Evolutionary conservation across 2,797 vertebrate species (phyloP).

Genomic region (Syncerus caffer): DNA sequence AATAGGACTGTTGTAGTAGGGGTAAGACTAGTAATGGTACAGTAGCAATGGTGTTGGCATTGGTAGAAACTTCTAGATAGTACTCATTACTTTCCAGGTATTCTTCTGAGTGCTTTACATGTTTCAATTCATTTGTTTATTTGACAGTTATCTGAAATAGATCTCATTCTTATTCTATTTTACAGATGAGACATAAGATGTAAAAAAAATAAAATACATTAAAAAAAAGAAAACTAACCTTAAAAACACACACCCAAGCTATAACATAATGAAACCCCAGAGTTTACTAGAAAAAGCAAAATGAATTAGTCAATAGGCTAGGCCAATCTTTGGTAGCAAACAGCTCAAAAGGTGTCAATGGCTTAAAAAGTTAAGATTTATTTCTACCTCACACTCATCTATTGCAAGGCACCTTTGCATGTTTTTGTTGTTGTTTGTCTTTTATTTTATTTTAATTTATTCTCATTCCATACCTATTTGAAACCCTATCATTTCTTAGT

Average conservation of each 20-base stretch:
- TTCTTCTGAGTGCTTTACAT: neutral
- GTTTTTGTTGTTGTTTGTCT: neutral
- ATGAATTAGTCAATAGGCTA: neutral
- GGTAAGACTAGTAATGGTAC: accelerated
- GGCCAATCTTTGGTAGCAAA: neutral
- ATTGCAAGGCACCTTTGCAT: neutral
- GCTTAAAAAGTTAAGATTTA: neutral
- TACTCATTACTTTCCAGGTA: neutral
- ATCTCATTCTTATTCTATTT: neutral
- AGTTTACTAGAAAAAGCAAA: neutral
- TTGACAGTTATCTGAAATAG: neutral
- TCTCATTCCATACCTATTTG: neutral
- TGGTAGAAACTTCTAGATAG: neutral
- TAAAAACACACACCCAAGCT: neutral
- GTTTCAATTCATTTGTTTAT: neutral
- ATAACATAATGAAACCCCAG: neutral
- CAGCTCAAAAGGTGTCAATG: neutral
- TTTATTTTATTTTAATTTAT: neutral
- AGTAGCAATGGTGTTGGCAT: neutral
- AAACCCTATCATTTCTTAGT: neutral
- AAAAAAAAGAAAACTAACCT: neutral
- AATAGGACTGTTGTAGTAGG: accelerated
- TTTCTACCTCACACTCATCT: neutral
- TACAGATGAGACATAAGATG: neutral
- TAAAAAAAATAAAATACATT: neutral